phyloP scores from a whole-genome alignment of 2,888 invertebrate species.

The Drosophila phalerata region DNA sequence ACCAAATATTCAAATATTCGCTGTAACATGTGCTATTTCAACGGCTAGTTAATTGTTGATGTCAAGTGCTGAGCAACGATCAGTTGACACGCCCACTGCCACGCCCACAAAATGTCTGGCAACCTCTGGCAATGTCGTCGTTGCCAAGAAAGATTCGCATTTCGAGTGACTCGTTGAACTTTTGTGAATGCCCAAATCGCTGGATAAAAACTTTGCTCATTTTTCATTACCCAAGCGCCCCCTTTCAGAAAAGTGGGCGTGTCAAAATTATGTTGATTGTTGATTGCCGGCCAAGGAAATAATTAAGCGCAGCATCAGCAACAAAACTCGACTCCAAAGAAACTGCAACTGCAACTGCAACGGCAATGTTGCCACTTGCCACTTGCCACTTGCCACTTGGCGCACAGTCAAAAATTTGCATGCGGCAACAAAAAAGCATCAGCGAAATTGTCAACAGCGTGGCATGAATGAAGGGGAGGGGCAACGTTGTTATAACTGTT shows the following conservation, averaged over 20 bases:
- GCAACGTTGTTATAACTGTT: constrained; percentile 17
- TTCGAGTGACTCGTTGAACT: constrained; percentile 29
- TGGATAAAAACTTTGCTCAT: constrained; percentile 59
- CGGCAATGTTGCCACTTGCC: constrained; percentile 14
- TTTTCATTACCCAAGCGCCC: constrained; percentile 57
- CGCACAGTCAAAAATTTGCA: constrained; percentile 66
- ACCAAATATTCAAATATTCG: too few species aligned
- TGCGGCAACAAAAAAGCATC: constrained; percentile 48
- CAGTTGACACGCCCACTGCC: constrained; percentile 4
- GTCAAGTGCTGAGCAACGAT: not conserved
- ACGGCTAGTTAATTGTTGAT: not conserved
- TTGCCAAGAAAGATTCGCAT: not conserved
- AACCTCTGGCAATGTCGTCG: not conserved
- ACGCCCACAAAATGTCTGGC: constrained; percentile 15
- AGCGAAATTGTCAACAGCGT: constrained; percentile 63
- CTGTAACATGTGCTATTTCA: not conserved
- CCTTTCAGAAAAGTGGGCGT: constrained; percentile 53
- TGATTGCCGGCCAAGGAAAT: constrained; percentile 73
- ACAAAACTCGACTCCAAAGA: constrained; percentile 14
- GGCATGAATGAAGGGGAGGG: constrained; percentile 4
- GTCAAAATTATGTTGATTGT: constrained; percentile 77
- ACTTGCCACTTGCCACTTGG: constrained; percentile 51
- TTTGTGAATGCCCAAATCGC: constrained; percentile 18
- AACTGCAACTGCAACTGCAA: not conserved
- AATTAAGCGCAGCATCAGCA: constrained; percentile 64